Evolutionary conservation across 2,113 vertebrate species (phyloP).

Genomic region (Cryptotis parvus): DNA sequence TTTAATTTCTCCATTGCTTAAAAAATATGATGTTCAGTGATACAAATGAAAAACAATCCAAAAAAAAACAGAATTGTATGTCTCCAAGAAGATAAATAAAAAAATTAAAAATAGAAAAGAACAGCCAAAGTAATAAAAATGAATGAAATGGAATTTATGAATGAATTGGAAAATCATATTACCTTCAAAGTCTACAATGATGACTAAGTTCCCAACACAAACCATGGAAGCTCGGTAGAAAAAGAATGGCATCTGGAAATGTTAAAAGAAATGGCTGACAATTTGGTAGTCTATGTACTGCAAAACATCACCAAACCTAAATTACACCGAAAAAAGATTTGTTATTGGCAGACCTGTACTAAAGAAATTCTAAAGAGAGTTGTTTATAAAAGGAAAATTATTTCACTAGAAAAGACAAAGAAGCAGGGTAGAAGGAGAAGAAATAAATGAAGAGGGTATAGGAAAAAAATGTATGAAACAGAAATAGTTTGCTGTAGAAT

Average conservation of each 20-base stretch:
- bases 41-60: too few species aligned
- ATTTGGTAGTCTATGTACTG: background rate
- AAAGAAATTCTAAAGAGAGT: background rate
- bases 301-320: conserved; percentile 23
- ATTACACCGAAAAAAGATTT: background rate
- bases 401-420: background rate
- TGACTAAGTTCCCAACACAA: conserved; percentile 3
- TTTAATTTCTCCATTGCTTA: too few species aligned
- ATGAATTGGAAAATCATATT: background rate
- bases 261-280: background rate
- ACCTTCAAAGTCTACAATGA: background rate
- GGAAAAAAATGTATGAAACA: background rate
- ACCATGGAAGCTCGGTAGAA: background rate
- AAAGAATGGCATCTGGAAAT: background rate
- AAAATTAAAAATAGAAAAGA: too few species aligned
- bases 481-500: background rate
- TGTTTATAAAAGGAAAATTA: conserved; percentile 1
- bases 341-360: background rate
- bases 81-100: too few species aligned
- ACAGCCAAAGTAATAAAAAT: too few species aligned
- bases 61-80: too few species aligned
- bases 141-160: too few species aligned
- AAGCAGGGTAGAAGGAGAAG: background rate
- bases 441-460: background rate
- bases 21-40: too few species aligned